phyloP scores from a whole-genome alignment of 2,113 vertebrate species.

The Panthera leo region DNA sequence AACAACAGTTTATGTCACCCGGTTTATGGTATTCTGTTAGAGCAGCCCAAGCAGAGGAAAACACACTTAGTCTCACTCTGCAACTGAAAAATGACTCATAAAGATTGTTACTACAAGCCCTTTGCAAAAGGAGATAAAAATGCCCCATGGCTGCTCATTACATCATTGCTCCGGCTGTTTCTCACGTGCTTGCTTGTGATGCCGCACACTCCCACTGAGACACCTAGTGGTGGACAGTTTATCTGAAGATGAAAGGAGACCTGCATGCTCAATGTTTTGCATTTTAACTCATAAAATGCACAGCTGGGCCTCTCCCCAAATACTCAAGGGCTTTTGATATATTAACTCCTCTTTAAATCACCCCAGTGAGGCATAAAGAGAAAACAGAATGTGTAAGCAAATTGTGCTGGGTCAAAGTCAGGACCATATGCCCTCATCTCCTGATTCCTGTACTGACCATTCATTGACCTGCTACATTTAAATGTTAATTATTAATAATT shows the following conservation, averaged over 20 bases:
- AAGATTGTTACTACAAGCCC: background rate
- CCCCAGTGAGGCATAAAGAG: background rate
- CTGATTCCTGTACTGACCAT: background rate
- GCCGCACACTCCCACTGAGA: background rate
- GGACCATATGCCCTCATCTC: background rate
- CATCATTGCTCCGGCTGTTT: background rate
- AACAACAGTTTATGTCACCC: background rate
- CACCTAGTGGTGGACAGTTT: background rate
- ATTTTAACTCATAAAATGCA: background rate
- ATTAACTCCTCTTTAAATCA: background rate
- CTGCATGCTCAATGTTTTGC: background rate
- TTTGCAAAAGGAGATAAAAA: slow-evolving; percentile 12
- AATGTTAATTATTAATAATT: background rate
- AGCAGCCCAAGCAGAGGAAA: background rate
- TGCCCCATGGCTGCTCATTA: background rate
- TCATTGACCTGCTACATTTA: background rate
- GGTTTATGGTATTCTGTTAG: background rate
- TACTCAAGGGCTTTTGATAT: background rate
- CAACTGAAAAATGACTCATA: slow-evolving; percentile 1
- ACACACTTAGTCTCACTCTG: background rate
- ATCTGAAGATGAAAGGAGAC: background rate
- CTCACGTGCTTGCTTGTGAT: background rate
- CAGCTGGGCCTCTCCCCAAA: background rate
- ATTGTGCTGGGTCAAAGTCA: background rate
- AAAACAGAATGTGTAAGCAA: background rate